Base-by-base conservation (phyloP, 2,113 vertebrate genomes). In the Percopsis transmontana region DNA sequence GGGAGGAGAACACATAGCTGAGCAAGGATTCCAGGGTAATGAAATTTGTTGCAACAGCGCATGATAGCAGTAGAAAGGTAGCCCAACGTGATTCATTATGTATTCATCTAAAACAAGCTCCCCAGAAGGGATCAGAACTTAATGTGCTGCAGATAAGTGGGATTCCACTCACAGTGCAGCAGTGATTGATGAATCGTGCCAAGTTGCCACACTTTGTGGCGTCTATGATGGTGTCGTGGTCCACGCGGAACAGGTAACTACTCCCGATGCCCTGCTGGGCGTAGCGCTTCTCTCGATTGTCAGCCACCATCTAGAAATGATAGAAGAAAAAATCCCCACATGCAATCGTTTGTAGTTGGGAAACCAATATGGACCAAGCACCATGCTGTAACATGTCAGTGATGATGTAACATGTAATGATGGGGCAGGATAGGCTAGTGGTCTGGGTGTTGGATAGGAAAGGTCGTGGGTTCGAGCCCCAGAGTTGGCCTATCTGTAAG, bases 181-280 rank as follows among this genome's bases (percentile, higher is more conserved):
- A 96, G 89, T 96, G 96, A 91, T 96, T 96, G 90, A 97, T 96
- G 83, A 96, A 97, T 1, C 95, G 85, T 0, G 95, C 95, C 82
- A 96, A 82, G 88, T 97, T 97, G 18, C 95, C 96, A 60, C 93
- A 95, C 65, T 97, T 97, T 56, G 96, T 97, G 57, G 96, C 96
- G 0, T 97, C 96, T 0, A 97, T 97, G 77, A 97, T 97, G 56
- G 95, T 97, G 85, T 97, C 96, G 0, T 97, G 96, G 89, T 97
- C 96, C 53, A 97, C 95, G 2, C 95, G 86, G 90, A 97, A 97
- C 77, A 97, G 74, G 80, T 97, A 97, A 79, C 95, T 97, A 93
- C 95, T 97, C 45, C 96, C 96, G 7, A 97, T 97, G 76, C 96
- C 96, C 76, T 97, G 91, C 85, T 94, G 94, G 2, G 90, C 93